A percentile compares a stretch with the other conserved stretches of the same genome.
phyloP scores from a whole-genome alignment of 53 echinoderm and acorn worm species.

The Astropecten irregularis region DNA sequence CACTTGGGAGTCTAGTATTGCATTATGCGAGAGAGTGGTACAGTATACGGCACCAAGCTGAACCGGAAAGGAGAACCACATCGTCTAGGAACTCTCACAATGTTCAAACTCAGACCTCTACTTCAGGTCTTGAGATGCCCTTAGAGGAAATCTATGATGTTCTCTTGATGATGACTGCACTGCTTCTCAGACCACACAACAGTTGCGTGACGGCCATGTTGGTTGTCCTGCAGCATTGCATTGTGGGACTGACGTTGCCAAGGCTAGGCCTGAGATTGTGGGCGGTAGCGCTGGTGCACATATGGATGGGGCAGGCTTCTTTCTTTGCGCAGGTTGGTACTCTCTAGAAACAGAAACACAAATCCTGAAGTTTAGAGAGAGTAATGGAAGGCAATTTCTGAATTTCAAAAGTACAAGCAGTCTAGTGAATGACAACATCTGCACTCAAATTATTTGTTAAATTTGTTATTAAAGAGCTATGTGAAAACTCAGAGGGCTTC shows the following conservation, averaged over 20 bases:
- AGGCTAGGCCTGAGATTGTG: constrained; percentile 82
- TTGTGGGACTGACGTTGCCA: constrained; percentile 72
- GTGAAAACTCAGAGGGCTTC: no score
- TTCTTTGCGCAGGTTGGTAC: constrained; percentile 94
- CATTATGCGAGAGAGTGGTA: constrained; percentile 11
- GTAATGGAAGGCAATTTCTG: no score
- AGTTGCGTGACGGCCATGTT: constrained; percentile 79
- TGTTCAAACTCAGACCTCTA: no score
- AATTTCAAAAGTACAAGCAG: no score
- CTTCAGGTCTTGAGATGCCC: not conserved
- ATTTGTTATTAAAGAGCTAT: no score
- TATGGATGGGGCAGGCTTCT: constrained; percentile 92
- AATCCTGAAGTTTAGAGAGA: no score
- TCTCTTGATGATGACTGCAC: constrained; percentile 62
- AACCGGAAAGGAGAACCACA: not conserved
- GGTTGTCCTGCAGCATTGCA: constrained; percentile 73
- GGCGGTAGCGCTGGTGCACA: constrained; percentile 79
- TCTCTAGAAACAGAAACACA: no score
- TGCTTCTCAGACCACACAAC: constrained; percentile 92
- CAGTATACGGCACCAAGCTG: not conserved
- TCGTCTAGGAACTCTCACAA: not conserved
- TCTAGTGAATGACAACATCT: no score
- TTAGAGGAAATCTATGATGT: constrained; percentile 61
- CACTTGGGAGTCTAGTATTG: constrained; percentile 17
- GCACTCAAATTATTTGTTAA: no score